Evolutionary conservation across 2,113 vertebrate species (phyloP).

Genomic region (Ifrita kowaldi): DNA sequence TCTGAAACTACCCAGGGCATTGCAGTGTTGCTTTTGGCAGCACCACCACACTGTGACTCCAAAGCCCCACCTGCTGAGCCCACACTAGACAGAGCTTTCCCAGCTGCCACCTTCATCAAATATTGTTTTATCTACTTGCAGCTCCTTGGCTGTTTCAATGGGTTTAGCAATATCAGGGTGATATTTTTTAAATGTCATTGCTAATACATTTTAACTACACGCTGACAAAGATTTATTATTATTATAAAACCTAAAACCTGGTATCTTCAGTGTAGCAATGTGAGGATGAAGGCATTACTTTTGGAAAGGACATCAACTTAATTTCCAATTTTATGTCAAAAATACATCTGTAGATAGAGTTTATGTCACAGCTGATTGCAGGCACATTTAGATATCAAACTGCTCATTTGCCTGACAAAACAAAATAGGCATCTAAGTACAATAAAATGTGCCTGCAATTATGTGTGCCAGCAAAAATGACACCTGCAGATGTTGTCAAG

Average conservation of each 20-base stretch:
- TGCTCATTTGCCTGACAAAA: background rate
- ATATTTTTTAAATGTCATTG: background rate
- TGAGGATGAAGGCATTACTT: background rate
- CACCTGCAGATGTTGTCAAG: background rate
- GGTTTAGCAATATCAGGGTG: background rate
- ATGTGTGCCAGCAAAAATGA: background rate
- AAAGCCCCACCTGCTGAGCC: constrained; percentile 31
- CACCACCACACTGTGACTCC: background rate
- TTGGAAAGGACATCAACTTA: background rate
- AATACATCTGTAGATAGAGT: background rate
- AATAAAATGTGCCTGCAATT: background rate
- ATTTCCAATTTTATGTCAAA: background rate
- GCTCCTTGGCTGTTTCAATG: background rate
- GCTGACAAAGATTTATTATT: background rate
- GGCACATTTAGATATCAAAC: background rate
- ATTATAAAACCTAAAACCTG: background rate
- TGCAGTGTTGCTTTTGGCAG: background rate
- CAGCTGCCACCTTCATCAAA: background rate
- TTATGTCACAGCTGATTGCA: background rate
- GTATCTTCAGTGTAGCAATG: background rate
- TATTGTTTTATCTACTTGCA: background rate
- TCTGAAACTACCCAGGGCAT: background rate
- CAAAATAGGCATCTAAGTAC: background rate
- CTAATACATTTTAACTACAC: background rate
- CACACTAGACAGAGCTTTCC: background rate